Evolutionary conservation across 2,797 vertebrate species (phyloP), one percentile per base, ranked within the genome.

Genomic region (Chaetophractus vellerosus): DNA sequence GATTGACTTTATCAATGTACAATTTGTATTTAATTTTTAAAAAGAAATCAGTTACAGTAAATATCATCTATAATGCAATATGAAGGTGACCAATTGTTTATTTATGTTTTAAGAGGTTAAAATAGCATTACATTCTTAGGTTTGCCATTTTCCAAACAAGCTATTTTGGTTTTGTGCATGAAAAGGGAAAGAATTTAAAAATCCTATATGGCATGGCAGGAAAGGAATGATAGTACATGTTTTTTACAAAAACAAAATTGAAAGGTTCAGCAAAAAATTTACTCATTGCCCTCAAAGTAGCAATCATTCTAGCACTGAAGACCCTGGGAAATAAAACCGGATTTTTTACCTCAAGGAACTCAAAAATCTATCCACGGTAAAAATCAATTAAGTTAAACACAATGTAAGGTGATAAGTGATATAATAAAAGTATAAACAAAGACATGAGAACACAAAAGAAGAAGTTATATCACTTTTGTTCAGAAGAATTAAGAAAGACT

Each of bases 1-100:
- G 23, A 78, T n/a, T 66, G 14, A 84, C 71, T 93, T 84, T 69
- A 88, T 26, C 48, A 50, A 24, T 82, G 4, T 52, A 78, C 15
- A 74, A 85, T 55, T 82, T 88, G 3, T 33, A 78, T 33, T 64
- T 33, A 75, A 81, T 8, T 52, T 88, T 74, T 74, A 55, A 86
- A 85, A 93, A 69, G 28, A 83, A 90, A 83, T 48, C 75, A 72
- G 11, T 80, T 91, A 50, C 55, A 55, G 41, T 84, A 90, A 91
- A 84, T 50, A 86, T 69, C 69, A 52, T 31, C 21, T 16, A 57
- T 64, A 23, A 88, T 64, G 4, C 21, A 90, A 76, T 61, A 86
- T 69, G 72, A 93, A 92, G 26, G 11, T 72, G 15, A 76, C 21
- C 38, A 82, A 84, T 38, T 41, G 16, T 55, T 52, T 52, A 87